phyloP scores from a whole-genome alignment of 2,888 invertebrate genomes.

The Cheilosia soror region DNA sequence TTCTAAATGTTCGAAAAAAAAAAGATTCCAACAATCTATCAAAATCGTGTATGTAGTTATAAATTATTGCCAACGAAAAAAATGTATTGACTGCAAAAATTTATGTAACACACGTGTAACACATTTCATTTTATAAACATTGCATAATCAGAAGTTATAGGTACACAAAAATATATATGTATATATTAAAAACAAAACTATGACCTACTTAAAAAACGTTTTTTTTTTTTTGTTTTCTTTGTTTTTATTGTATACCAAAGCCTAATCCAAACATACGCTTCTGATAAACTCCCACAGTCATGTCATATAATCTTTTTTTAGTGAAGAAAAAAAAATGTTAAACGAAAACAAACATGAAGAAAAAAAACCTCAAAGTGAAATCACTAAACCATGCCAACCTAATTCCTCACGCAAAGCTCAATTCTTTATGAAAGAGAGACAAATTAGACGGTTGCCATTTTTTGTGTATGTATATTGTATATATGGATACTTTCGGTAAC shows the following conservation, averaged over 20 bases:
- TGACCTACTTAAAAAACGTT: constrained; percentile 8
- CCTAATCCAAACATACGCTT: constrained; percentile 7
- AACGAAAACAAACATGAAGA: constrained; percentile 4
- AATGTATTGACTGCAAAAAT: too few relatives aligned
- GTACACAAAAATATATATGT: neutral
- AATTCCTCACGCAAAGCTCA: constrained; percentile 48
- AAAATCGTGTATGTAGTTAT: too few relatives aligned
- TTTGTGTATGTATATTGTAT: neutral
- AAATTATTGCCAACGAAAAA: too few relatives aligned
- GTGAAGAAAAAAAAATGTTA: neutral
- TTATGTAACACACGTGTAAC: neutral
- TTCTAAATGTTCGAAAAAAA: too few relatives aligned
- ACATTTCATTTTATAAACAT: neutral
- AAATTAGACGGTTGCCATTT: constrained; percentile 46
- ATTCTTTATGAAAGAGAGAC: constrained; percentile 41
- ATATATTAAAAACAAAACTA: neutral
- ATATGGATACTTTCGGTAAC: constrained; percentile 2
- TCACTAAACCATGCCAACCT: constrained; percentile 49
- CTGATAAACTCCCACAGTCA: constrained; percentile 24
- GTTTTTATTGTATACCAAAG: neutral
- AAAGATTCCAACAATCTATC: too few relatives aligned
- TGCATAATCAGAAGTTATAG: neutral
- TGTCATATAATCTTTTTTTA: constrained; percentile 33
- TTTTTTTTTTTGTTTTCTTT: neutral
- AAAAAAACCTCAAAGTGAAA: constrained; percentile 41